Conservation (phyloP, 2,888 invertebrate genomes). For the Oxycera nigricornis region DNA sequence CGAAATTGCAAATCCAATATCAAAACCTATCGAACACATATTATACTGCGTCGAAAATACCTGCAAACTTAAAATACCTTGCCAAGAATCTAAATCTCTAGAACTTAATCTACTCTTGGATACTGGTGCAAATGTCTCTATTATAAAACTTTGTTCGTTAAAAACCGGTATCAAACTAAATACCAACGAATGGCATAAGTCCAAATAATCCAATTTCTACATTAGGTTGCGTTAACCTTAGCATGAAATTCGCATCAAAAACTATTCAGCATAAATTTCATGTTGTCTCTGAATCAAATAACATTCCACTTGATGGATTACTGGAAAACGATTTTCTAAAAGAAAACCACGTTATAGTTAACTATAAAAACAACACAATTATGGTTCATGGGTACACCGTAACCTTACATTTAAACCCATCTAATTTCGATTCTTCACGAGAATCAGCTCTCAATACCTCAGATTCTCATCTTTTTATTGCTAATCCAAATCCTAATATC, state of each 20-base stretch:
- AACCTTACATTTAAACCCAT: too few relatives aligned
- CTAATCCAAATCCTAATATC: too few relatives aligned
- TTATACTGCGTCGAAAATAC: too few relatives aligned
- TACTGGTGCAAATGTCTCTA: neutral
- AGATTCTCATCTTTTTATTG: too few relatives aligned
- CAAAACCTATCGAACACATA: too few relatives aligned
- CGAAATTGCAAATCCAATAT: too few relatives aligned
- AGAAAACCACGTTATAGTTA: neutral
- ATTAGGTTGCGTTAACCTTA: neutral
- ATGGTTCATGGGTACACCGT: too few relatives aligned
- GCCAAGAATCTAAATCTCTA: neutral
- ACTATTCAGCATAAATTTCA: neutral
- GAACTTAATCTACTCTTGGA: neutral
- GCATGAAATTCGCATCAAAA: neutral
- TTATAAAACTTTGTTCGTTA: neutral
- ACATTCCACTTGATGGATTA: slow-evolving; percentile 9
- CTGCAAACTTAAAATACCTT: too few relatives aligned
- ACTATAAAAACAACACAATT: too few relatives aligned
- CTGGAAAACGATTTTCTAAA: slow-evolving; percentile 9
- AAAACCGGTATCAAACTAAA: neutral
- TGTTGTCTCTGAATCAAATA: neutral
- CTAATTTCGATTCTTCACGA: too few relatives aligned
- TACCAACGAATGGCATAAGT: neutral
- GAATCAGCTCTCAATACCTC: too few relatives aligned
- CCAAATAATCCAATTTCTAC: too few relatives aligned